Percentiles rank a stretch among this genome's conserved stretches.
Evolutionary conservation across 2,113 vertebrate species (phyloP).

Genomic region (Ahaetulla prasina): DNA sequence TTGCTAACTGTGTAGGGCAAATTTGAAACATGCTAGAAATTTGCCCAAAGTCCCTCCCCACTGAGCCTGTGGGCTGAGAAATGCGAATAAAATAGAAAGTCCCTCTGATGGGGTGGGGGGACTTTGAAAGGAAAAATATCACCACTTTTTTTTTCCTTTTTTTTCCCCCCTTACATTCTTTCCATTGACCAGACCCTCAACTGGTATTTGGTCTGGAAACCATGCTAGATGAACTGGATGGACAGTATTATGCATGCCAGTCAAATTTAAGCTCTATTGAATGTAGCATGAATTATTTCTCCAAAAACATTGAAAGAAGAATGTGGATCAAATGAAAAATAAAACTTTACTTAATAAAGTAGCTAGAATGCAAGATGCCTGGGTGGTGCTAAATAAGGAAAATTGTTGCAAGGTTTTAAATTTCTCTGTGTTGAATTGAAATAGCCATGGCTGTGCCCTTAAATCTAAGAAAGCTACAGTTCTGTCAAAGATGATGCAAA

Average conservation of each 20-base stretch:
- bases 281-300: background rate
- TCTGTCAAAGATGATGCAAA: background rate
- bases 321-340: constrained; percentile 6
- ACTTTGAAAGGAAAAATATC: constrained; percentile 56
- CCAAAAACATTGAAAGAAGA: background rate
- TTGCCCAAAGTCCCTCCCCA: constrained; percentile 20
- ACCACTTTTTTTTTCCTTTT: constrained; percentile 11
- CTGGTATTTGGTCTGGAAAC: constrained; percentile 56
- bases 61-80: rapidly evolving
- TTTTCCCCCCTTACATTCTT: constrained; percentile 68
- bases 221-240: constrained; percentile 38
- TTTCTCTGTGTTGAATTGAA: background rate
- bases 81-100: background rate
- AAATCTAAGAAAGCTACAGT: background rate
- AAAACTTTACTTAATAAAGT: background rate
- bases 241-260: background rate
- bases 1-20: background rate
- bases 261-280: background rate
- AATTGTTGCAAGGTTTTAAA: background rate
- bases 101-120: background rate
- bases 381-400: background rate
- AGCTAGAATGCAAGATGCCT: background rate
- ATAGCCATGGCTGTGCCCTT: background rate
- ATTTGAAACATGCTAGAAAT: constrained; percentile 8
- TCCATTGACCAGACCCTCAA: constrained; percentile 64